Evolutionary conservation across 1,140 invertebrate species (phyloP).

Genomic region (Brachionus manjavacas): DNA sequence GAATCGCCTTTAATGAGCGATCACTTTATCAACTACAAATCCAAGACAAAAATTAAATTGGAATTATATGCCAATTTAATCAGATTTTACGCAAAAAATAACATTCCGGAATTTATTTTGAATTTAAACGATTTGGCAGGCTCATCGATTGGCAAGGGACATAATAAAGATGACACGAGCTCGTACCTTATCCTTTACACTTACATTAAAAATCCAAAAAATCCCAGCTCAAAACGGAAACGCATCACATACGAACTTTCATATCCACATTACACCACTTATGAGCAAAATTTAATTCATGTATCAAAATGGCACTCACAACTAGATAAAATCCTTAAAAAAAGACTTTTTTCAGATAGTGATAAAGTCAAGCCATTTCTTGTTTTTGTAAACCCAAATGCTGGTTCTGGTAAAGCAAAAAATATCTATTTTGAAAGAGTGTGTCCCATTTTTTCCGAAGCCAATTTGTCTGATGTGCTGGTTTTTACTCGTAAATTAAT

Average conservation of each 20-base stretch:
- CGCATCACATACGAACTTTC: constrained; percentile 5
- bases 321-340: not conserved
- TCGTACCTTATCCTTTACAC: constrained; percentile 18
- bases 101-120: not conserved
- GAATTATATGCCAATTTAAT: not conserved
- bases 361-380: not conserved
- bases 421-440: constrained; percentile 24
- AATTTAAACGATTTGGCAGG: constrained; percentile 10
- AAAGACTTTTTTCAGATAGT: not conserved
- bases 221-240: not conserved
- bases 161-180: not conserved
- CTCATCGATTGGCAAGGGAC: not conserved
- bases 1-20: not conserved
- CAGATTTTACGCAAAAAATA: not conserved
- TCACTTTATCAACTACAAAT: not conserved
- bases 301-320: constrained; percentile 12
- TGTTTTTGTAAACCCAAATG: constrained; percentile 35
- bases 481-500: constrained; percentile 19
- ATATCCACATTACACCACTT: not conserved
- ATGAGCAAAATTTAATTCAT: constrained; percentile 24
- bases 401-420: constrained; percentile 31
- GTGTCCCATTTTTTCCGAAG: not conserved
- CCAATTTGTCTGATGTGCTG: not conserved
- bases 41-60: not conserved
- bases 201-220: not conserved